Percentiles rank a stretch among this genome's conserved stretches.
Evolutionary conservation across 2,888 invertebrate species (phyloP).

Genomic region (Cryptosula pallasiana): DNA sequence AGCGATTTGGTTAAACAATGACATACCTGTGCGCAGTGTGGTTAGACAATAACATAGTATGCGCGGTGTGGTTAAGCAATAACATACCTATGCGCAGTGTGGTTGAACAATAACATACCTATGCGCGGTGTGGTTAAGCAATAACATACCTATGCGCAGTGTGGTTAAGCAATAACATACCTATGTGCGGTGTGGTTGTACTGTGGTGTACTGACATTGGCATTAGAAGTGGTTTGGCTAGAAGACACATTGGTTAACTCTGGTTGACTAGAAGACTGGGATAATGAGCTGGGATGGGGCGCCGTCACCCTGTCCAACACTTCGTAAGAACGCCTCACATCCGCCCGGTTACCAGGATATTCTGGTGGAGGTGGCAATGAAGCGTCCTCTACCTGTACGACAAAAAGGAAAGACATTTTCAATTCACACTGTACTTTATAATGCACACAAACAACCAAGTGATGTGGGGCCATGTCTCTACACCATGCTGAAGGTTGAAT

Average conservation of each 20-base stretch:
- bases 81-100: too few species aligned
- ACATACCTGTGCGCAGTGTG: background rate
- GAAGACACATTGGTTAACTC: background rate
- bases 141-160: too few species aligned
- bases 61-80: too few species aligned
- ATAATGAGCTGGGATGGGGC: background rate
- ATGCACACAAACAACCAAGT: too few species aligned
- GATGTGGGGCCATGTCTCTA: too few species aligned
- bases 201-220: background rate
- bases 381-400: background rate
- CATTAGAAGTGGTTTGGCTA: background rate
- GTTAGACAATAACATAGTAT: background rate
- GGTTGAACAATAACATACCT: too few species aligned
- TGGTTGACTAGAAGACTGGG: slow-evolving; percentile 19
- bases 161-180: background rate
- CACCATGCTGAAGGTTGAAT: too few species aligned
- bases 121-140: too few species aligned
- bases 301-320: slow-evolving; percentile 31
- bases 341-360: slow-evolving; percentile 28
- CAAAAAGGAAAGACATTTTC: background rate
- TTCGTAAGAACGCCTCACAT: slow-evolving; percentile 36
- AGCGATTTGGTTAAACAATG: background rate
- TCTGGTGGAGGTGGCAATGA: slow-evolving; percentile 23
- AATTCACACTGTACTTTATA: too few species aligned
- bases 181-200: background rate